These are phyloP conservation scores for Colaptes auratus DNA, from an alignment of 2,113 vertebrate genomes.

Conservation along the genomic window DNA sequence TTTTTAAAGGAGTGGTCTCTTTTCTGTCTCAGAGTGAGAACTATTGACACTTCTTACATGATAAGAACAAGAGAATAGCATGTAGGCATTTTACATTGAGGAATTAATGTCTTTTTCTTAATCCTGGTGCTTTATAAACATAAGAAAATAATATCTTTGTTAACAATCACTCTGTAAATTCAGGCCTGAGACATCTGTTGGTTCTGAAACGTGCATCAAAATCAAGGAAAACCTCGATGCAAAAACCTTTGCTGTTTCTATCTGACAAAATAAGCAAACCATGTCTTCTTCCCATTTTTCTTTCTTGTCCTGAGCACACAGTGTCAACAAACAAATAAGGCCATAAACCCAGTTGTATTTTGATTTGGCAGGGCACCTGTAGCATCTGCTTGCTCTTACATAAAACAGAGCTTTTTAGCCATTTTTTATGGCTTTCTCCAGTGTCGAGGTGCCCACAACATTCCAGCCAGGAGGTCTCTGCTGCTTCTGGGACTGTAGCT, in stretches of 20 bases:
- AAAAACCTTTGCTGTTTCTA: neutral
- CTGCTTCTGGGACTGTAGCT: slow-evolving; percentile 21
- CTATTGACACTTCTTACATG: neutral
- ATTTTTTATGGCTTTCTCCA: slow-evolving; percentile 18
- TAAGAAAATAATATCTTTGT: neutral
- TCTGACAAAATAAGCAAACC: slow-evolving; percentile 23
- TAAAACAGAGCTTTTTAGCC: slow-evolving; percentile 43
- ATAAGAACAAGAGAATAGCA: neutral
- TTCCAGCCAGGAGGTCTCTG: slow-evolving; percentile 29
- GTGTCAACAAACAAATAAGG: slow-evolving; percentile 62
- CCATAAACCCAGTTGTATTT: slow-evolving; percentile 41
- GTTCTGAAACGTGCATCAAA: slow-evolving; percentile 4
- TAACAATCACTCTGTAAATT: neutral
- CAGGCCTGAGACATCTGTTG: neutral
- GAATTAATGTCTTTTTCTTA: neutral
- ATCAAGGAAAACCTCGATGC: neutral
- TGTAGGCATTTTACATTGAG: neutral
- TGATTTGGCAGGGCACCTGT: slow-evolving; percentile 46
- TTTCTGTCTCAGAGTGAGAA: neutral
- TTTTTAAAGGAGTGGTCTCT: neutral
- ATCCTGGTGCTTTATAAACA: neutral
- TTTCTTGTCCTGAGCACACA: slow-evolving; percentile 34
- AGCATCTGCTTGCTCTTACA: slow-evolving; percentile 29
- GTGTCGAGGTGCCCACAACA: slow-evolving; percentile 33
- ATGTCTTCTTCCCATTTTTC: slow-evolving; percentile 7